Evolutionary conservation across 2,888 invertebrate species (phyloP).

Genomic region (Byasa hedistus): DNA sequence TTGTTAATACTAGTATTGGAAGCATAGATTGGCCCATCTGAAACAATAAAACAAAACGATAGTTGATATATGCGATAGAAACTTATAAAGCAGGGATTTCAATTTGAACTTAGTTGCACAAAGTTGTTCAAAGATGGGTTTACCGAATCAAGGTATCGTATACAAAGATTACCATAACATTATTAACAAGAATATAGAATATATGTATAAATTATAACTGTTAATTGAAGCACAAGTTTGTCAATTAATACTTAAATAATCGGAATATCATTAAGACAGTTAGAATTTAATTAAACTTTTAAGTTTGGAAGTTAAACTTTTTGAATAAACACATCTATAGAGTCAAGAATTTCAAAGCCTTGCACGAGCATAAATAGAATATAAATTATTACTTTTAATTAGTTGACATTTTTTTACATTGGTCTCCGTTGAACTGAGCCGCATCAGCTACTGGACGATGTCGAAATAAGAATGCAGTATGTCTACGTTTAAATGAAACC

Average conservation of each 20-base stretch:
- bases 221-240: not conserved
- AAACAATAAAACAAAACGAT: slow-evolving; percentile 46
- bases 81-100: slow-evolving; percentile 38
- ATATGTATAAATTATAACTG: not conserved
- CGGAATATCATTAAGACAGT: not conserved
- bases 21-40: slow-evolving; percentile 65
- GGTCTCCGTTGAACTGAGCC: not conserved
- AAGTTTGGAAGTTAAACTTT: too few species aligned
- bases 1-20: slow-evolving; percentile 59
- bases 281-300: too few species aligned
- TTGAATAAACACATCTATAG: too few species aligned
- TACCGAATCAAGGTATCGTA: not conserved
- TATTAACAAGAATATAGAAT: not conserved
- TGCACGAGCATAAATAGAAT: too few species aligned
- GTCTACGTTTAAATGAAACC: slow-evolving; percentile 46
- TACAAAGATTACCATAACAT: slow-evolving; percentile 5
- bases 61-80: slow-evolving; percentile 34
- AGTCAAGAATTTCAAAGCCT: too few species aligned
- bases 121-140: slow-evolving; percentile 37
- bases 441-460: slow-evolving; percentile 23
- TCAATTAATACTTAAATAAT: not conserved
- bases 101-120: slow-evolving; percentile 38
- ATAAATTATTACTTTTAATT: too few species aligned
- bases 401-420: too few species aligned
- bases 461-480: slow-evolving; percentile 42